Percentiles rank a stretch among this genome's conserved stretches.
Evolutionary conservation across 2,888 invertebrate genomes (phyloP).

Genomic region (Macropis europaea): DNA sequence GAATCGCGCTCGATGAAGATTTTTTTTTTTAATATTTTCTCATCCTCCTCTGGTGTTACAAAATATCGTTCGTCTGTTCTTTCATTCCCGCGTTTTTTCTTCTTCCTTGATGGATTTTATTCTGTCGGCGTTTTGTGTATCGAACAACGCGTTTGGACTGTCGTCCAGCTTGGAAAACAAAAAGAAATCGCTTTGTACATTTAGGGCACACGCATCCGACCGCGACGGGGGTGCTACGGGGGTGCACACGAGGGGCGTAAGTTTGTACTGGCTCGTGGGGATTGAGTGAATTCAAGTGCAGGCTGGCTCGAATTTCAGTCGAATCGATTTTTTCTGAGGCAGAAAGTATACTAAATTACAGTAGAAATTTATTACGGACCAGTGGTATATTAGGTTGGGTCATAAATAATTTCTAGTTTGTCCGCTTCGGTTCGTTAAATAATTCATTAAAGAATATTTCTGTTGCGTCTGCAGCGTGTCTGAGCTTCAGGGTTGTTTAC

Average conservation of each 20-base stretch:
- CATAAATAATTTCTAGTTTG: no score
- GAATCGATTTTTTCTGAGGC: no score
- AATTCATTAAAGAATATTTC: no score
- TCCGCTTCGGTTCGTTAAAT: no score
- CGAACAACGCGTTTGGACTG: conserved; percentile 56
- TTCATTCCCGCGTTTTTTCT: not conserved
- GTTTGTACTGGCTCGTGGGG: conserved; percentile 45
- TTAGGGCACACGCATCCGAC: conserved; percentile 13
- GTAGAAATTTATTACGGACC: no score
- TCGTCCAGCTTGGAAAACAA: conserved; percentile 36
- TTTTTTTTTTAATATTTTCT: conserved; percentile 30
- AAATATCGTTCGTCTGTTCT: not conserved
- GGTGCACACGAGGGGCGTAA: conserved; percentile 26
- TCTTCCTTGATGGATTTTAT: not conserved
- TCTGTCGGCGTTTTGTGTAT: conserved; percentile 11
- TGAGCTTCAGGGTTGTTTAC: no score
- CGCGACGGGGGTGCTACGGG: conserved; percentile 11
- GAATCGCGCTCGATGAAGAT: conserved; percentile 62
- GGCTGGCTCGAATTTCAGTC: not conserved
- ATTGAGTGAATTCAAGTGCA: conserved; percentile 18
- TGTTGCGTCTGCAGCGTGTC: no score
- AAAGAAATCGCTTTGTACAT: conserved; percentile 46
- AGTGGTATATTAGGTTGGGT: no score
- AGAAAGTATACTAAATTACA: no score
- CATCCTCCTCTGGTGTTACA: not conserved